Conservation (phyloP, 1,140 invertebrate species). For the Harpegnathos saltator region DNA sequence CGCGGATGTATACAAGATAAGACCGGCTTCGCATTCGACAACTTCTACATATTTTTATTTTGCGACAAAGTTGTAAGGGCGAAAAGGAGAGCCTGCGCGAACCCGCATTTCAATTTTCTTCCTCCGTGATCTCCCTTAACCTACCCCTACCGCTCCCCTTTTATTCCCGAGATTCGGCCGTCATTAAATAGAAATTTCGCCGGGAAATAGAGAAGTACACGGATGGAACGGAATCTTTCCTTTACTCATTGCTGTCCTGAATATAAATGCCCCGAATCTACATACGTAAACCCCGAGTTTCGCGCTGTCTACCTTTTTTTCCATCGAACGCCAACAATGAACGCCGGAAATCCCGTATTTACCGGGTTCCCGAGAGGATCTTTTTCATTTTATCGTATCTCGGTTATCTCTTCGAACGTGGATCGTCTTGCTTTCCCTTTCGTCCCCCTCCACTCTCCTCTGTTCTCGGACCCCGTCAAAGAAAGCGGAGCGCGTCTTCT, state of each 20-base stretch:
- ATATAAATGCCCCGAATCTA: slow-evolving; percentile 46
- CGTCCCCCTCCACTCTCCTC: too few relatives aligned
- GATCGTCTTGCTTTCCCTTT: background rate
- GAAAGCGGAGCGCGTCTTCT: slow-evolving; percentile 18
- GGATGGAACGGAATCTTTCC: background rate
- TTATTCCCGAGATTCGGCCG: slow-evolving; percentile 14
- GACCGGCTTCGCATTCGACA: slow-evolving; percentile 37
- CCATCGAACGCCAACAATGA: slow-evolving; percentile 23
- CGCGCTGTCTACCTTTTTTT: background rate
- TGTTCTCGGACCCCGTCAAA: background rate
- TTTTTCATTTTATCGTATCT: too few relatives aligned
- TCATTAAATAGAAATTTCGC: slow-evolving; percentile 29
- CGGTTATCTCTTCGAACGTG: background rate
- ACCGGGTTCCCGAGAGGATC: background rate
- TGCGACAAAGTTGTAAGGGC: background rate
- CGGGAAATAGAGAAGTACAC: slow-evolving; percentile 14
- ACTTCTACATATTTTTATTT: slow-evolving; percentile 44
- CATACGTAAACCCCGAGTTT: slow-evolving; percentile 35
- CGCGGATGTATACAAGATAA: slow-evolving; percentile 44
- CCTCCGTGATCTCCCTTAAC: background rate
- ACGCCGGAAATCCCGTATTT: slow-evolving; percentile 12
- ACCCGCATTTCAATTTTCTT: slow-evolving; percentile 29
- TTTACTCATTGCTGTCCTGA: slow-evolving; percentile 5
- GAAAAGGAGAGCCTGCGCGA: background rate
- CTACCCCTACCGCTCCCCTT: background rate